Evolutionary conservation across 2,888 invertebrate genomes (phyloP), one percentile per base, ranked within the genome.

Genomic region (Conus canariensis): DNA sequence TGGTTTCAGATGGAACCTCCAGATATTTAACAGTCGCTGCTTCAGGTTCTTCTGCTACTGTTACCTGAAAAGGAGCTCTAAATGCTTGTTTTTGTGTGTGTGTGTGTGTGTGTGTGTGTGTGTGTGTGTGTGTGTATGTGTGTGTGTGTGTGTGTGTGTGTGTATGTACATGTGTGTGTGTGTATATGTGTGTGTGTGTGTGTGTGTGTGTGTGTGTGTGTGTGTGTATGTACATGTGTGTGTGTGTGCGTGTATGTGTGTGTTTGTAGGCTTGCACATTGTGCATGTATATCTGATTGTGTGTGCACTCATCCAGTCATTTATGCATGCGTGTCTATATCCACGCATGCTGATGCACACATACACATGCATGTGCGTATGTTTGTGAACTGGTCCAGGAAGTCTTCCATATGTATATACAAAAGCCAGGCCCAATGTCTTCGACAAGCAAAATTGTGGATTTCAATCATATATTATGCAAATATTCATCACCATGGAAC

Each of bases 21-120:
- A 6, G 74, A 10, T 9, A 74, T 10, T 25, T 74, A 74, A 74
- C 74, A n/a, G 74, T n/a, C n/a, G 25, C n/a, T 22, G n/a, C n/a
- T n/a, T 74, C 74, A n/a, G 74, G n/a, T n/a, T 74, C 74, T 74
- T 74, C 74, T n/a, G 22, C 74, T n/a, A 74, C 74, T 25, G n/a
- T 74, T 22, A 74, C 74, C 74, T 74, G 74, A 22, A 74, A 74
- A 22, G 10, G 10, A 74, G 10, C 74, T 8, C 74, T 25, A 10
- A 45, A 12, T 56, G 82, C 45, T 22, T 12, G 82, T 45, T 45
- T 82, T 56, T 82, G 82, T 82, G 82, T 56, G 82, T 82, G 45
- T 82, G 82, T 82, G 82, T 56, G 56, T 82, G 82, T 82, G 82
- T 56, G 45, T 82, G 82, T 56, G 82, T 56, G 64, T 14, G 10